Percentiles rank a stretch among this genome's conserved stretches.
These are phyloP conservation scores for Coenobita brevimanus DNA, from an alignment of 1,140 invertebrate species.

Conservation along the genomic window DNA sequence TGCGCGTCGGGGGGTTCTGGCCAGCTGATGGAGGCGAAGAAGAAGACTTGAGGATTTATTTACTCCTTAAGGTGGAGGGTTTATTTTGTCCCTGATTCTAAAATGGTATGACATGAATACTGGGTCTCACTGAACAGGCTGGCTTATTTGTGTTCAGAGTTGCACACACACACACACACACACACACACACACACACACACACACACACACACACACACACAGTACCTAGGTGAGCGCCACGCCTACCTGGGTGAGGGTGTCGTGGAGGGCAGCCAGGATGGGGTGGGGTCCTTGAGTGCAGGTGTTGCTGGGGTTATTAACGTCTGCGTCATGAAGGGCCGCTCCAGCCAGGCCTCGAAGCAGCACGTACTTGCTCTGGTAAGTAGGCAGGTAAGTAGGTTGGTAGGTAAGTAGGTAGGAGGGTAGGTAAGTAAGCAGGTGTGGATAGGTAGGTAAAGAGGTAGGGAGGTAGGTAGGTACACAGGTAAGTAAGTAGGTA, in stretches of 20 bases:
- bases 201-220: too few species aligned
- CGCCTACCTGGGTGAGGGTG: constrained; percentile 62
- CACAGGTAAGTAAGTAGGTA: not conserved
- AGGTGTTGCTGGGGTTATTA: constrained; percentile 72
- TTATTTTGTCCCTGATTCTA: too few species aligned
- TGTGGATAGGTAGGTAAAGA: too few species aligned
- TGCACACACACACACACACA: too few species aligned
- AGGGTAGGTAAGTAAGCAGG: not conserved
- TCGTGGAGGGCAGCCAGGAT: constrained; percentile 45
- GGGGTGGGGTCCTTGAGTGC: constrained; percentile 69
- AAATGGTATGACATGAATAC: too few species aligned
- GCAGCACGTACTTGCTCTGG: constrained; percentile 78
- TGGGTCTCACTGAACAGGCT: too few species aligned
- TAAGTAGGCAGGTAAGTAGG: not conserved
- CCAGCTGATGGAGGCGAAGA: constrained; percentile 71
- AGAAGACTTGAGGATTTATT: not conserved
- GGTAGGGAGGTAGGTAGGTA: not conserved
- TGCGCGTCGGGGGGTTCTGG: constrained; percentile 75
- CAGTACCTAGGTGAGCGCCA: not conserved
- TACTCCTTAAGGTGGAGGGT: too few species aligned
- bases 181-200: too few species aligned
- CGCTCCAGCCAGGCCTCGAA: constrained; percentile 78
- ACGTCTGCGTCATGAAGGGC: constrained; percentile 73
- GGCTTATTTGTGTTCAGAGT: too few species aligned
- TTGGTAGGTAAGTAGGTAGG: not conserved